Percentiles rank a stretch among this genome's conserved stretches.
These are phyloP conservation scores for Alouatta palliata DNA, from an alignment of 2,113 vertebrate species.

Conservation along the genomic window DNA sequence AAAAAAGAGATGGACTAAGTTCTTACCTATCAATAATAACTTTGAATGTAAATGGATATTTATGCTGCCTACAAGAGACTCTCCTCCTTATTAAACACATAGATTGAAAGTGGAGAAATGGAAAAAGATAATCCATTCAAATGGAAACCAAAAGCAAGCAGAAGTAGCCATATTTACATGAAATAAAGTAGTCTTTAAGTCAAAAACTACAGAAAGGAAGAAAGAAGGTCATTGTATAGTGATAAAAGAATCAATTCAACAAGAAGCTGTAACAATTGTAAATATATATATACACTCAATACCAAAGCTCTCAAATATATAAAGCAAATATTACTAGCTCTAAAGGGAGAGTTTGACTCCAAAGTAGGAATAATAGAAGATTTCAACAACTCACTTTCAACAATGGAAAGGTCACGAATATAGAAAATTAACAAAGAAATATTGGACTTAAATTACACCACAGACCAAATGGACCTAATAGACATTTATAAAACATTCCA, in stretches of 20 bases:
- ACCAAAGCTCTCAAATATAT: not conserved
- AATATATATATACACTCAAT: not conserved
- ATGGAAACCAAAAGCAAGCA: not conserved
- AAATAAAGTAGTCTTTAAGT: not conserved
- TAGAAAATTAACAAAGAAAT: not conserved
- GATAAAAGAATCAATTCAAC: not conserved
- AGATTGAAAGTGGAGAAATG: not conserved
- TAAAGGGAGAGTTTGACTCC: not conserved
- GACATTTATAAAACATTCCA: not conserved
- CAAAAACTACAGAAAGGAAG: not conserved
- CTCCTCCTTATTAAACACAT: not conserved
- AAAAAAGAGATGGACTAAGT: not conserved
- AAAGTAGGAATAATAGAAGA: not conserved
- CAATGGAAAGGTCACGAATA: not conserved
- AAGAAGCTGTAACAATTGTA: not conserved
- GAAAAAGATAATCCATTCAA: not conserved
- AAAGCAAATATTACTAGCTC: not conserved
- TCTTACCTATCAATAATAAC: not conserved
- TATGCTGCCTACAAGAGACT: not conserved
- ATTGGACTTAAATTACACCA: not conserved
- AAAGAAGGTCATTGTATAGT: not conserved
- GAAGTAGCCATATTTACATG: not conserved
- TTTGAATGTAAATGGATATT: not conserved
- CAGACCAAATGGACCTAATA: not conserved
- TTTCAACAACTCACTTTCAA: not conserved